Conservation (phyloP, 2,797 vertebrate genomes). For the Phoeniculus purpureus region DNA sequence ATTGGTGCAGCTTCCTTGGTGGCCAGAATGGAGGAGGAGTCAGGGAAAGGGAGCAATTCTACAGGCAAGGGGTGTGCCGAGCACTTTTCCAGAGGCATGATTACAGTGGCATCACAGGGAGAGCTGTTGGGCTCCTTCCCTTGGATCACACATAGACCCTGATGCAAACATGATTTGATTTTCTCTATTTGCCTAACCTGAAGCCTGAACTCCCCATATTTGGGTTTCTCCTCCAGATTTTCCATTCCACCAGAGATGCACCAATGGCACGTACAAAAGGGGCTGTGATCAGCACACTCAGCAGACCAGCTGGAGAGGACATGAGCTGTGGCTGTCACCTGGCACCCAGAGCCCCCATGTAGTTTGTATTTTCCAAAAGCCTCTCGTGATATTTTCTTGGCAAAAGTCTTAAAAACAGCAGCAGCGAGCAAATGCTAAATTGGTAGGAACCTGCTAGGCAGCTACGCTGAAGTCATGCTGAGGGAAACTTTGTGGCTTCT, state of each 20-base stretch:
- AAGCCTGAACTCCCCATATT: neutral
- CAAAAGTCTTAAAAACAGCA: neutral
- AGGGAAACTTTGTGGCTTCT: neutral
- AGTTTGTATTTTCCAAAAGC: neutral
- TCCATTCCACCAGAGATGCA: neutral
- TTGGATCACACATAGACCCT: neutral
- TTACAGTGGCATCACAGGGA: neutral
- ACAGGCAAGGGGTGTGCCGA: neutral
- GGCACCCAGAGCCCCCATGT: neutral
- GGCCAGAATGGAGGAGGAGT: neutral
- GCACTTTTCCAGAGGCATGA: neutral
- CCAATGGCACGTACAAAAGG: slow-evolving; percentile 65
- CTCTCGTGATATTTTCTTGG: neutral
- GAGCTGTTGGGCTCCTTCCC: neutral
- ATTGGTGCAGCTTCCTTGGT: slow-evolving; percentile 41
- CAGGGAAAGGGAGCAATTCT: neutral
- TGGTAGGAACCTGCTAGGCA: neutral
- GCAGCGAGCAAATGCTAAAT: neutral
- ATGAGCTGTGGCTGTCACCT: neutral
- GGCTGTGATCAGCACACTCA: neutral
- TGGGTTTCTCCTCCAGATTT: neutral
- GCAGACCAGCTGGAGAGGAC: neutral
- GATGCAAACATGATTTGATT: rapidly evolving
- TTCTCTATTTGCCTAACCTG: neutral
- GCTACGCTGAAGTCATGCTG: neutral